Conservation (phyloP, 2,888 invertebrate genomes). For the Oligia fasciuncula region DNA sequence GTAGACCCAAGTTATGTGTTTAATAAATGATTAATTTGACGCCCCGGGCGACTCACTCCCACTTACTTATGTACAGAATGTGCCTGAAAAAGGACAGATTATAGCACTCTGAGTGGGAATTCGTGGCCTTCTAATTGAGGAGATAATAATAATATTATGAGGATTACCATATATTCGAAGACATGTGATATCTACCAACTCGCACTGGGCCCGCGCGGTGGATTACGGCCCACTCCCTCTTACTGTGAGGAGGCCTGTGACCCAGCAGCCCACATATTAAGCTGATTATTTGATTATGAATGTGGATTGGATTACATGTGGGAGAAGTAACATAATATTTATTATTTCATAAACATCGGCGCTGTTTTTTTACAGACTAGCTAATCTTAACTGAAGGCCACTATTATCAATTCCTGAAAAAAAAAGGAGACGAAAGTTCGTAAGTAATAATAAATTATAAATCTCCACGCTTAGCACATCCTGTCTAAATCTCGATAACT, state of each 20-base stretch:
- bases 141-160: background rate
- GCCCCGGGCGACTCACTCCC: slow-evolving; percentile 54
- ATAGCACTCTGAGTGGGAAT: slow-evolving; percentile 17
- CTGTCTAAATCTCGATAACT: background rate
- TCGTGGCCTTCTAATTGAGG: slow-evolving; percentile 19
- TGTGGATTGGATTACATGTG: background rate
- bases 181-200: too few relatives aligned
- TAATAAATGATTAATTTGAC: slow-evolving; percentile 72
- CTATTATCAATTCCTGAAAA: background rate
- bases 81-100: slow-evolving; percentile 54
- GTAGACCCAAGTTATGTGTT: slow-evolving; percentile 63
- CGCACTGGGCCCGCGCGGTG: too few relatives aligned
- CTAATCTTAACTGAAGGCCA: background rate
- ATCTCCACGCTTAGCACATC: background rate
- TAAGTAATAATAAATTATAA: background rate
- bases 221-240: too few relatives aligned
- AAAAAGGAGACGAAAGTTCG: too few relatives aligned
- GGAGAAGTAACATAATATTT: background rate
- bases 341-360: background rate
- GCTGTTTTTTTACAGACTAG: background rate
- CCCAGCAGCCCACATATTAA: too few relatives aligned
- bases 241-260: too few relatives aligned
- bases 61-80: slow-evolving; percentile 60
- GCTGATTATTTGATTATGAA: too few relatives aligned
- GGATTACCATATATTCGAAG: background rate